Percentiles rank a stretch among this genome's conserved stretches.
Evolutionary conservation across 2,113 vertebrate species (phyloP).

Genomic region (Psilopsiagon aymara): DNA sequence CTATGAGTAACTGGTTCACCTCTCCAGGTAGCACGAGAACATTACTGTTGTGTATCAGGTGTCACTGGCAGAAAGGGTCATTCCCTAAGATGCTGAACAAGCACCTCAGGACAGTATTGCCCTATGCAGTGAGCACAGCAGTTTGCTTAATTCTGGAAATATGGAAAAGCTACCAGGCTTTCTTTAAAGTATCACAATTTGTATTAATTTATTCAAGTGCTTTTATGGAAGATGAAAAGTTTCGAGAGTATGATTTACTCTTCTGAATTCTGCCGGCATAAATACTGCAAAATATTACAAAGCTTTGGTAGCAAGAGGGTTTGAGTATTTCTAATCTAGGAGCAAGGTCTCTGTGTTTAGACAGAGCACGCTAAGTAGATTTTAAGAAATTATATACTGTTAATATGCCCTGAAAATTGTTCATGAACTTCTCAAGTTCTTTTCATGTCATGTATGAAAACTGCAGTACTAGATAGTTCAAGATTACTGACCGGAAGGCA

Average conservation of each 20-base stretch:
- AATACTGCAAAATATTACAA: neutral
- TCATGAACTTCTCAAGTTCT: neutral
- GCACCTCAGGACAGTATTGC: neutral
- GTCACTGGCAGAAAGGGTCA: neutral
- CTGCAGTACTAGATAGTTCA: neutral
- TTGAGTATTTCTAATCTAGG: neutral
- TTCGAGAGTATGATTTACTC: neutral
- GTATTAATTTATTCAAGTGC: neutral
- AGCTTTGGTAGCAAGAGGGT: neutral
- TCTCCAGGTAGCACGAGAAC: neutral
- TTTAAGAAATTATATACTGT: neutral
- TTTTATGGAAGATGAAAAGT: neutral
- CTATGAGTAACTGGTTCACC: neutral
- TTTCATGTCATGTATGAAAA: neutral
- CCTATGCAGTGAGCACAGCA: neutral
- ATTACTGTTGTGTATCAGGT: neutral
- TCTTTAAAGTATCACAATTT: neutral
- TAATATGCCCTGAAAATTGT: neutral
- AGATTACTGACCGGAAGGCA: neutral
- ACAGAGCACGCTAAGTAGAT: neutral
- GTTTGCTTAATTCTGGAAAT: neutral
- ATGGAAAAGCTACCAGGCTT: neutral
- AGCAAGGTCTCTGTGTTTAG: neutral
- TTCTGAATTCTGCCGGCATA: neutral
- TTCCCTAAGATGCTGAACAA: fast-evolving